Evolutionary conservation across 2,113 vertebrate genomes (phyloP), one percentile per base, ranked within the genome.

Genomic region (Raphicerus campestris): DNA sequence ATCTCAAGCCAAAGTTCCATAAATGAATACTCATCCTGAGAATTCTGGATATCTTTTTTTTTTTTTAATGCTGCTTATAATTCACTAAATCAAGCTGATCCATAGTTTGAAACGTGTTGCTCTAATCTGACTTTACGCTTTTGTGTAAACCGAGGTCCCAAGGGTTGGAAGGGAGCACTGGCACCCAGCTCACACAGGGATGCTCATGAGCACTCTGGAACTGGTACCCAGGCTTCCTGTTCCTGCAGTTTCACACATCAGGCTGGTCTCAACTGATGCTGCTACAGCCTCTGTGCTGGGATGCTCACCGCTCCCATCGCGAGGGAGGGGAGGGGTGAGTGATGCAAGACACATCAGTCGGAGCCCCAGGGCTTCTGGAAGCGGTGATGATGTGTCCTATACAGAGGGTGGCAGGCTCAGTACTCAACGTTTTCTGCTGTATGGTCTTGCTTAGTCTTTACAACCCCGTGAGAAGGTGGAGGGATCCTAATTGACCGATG

Each of bases 401-500:
- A 10, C 39, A 42, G 66, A 61, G 7, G 24, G 22, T 56, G 15
- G 24, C 42, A 19, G 61, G 63, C 80, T 60, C 4, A 10, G 49
- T 2, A 20, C 84, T 14, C 5, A 56, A 1, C 4, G 0, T 19
- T 5, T 10, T 10, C 30, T 7, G 4, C 35, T 22, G 17, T 5
- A 0, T 17, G 35, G 9, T 15, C 73, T 30, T 28, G 7, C 11
- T 20, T n/a, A 7, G 20, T 30, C 19, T 42, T n/a, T 13, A 16
- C 1, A 28, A 1, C 15, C 19, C n/a, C 0, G 10, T 3, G n/a
- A 17, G 42, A 24, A 1, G 32, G 6, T 0, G 1, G 42, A 5
- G 1, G 15, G 30, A 6, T 11, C 87, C 24, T 63, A 9, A 2
- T 5, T 4, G 6, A 26, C 53, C 0, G 10, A 56, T 20, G 88